Evolutionary conservation across 2,888 invertebrate genomes (phyloP), one percentile per base, ranked within the genome.

Genomic region (Lithophane ornitopus): DNA sequence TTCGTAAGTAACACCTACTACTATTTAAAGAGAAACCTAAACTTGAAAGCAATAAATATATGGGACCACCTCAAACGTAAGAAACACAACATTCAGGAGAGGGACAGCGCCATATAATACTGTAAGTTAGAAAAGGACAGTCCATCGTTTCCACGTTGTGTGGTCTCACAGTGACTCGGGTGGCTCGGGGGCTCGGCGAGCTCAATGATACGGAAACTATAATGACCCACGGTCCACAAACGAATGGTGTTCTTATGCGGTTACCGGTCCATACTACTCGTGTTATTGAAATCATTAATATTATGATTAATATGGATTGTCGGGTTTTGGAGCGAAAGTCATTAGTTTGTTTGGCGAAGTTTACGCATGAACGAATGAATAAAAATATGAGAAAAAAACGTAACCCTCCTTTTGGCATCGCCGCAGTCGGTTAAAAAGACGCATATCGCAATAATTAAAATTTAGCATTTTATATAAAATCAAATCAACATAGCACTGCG

Each of bases 141-240:
- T 86, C 80, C 63, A 54, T 62, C 22, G 70, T 63, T 74, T 79
- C 49, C 73, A 46, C 41, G 14, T 49, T 58, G 80, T 70, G 71
- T 87, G 85, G 85, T 69, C 66, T 54, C 71, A 34, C 63, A 11
- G 49, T 46, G 63, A 22, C 65, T 41, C 77, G 52, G 75, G 56
- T 26, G 7, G 56, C 2, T 54, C 59, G 84, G 68, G 78, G 80
- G 75, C 80, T 85, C 70, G 75, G 71, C 54, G 58, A 26, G 65
- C 56, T 73, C 88, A 89, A 89, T 89, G 89, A 85, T 78, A 56
- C 81, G 89, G 81, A 87, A 88, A 86, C 84, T 80, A 87, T 89
- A 88, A 89, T 87, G 86, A 80, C 71, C 80, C 81, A 39, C 74
- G 74, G 74, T 80, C 78, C 62, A 80, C 79, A 82, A 84, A 85